Conservation (phyloP, 1,140 invertebrate species). For the Drosophila sulfurigaster region DNA sequence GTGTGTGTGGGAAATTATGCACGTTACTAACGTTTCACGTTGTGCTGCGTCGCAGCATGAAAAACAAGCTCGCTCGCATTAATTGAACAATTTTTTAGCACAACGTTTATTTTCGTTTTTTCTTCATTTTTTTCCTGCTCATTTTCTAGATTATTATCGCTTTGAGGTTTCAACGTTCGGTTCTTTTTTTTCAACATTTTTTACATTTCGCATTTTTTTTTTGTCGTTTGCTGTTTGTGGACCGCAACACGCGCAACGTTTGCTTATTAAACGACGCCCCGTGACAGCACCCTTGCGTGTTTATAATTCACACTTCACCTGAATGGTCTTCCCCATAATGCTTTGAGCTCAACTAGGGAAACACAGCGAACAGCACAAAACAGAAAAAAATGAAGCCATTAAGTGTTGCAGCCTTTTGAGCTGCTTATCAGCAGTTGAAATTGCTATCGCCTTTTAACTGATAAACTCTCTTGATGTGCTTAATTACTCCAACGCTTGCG, state of each 20-base stretch:
- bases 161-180: slow-evolving; percentile 44
- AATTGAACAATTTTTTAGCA: slow-evolving; percentile 78
- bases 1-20: slow-evolving; percentile 68
- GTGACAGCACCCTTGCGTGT: slow-evolving; percentile 63
- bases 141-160: slow-evolving; percentile 72
- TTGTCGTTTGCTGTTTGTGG: slow-evolving; percentile 2
- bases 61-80: slow-evolving; percentile 66
- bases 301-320: slow-evolving; percentile 78
- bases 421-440: slow-evolving; percentile 42
- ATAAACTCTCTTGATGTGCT: slow-evolving; percentile 36
- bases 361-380: background rate
- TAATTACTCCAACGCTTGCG: slow-evolving; percentile 3
- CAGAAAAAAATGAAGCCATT: slow-evolving; percentile 67
- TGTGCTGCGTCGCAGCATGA: slow-evolving; percentile 13
- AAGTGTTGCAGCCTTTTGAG: slow-evolving; percentile 45
- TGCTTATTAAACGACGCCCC: slow-evolving; percentile 51
- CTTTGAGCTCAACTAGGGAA: background rate
- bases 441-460: slow-evolving; percentile 53
- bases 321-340: slow-evolving; percentile 43
- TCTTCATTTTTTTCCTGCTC: slow-evolving; percentile 55
- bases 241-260: slow-evolving; percentile 35
- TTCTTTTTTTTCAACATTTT: background rate
- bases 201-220: background rate
- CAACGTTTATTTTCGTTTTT: slow-evolving; percentile 44
- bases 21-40: slow-evolving; percentile 67